Base-by-base conservation (phyloP, 2,888 invertebrate species). In the Philhelius pedissequus region DNA sequence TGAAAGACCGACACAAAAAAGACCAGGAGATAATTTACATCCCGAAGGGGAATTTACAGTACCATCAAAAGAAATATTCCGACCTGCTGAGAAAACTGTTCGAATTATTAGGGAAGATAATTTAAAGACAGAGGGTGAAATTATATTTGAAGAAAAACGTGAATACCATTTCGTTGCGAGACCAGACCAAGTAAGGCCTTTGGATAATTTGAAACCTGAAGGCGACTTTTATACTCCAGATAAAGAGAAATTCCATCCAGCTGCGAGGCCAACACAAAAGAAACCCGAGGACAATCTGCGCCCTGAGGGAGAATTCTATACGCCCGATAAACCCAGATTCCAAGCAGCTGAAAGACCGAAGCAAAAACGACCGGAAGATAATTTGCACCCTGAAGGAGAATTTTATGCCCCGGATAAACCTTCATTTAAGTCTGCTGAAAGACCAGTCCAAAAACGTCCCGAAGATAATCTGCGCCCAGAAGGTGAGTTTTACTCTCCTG, bases 301-400 rank as follows among this genome's bases (percentile, higher is more conserved):
- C 78, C 93, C 93, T 0, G 94, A 93, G 89, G 93, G 93, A 0
- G 93, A 93, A 18, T 94, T 95, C 87, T 92, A 93, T 74, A 89
- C 60, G 7, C 89, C 89, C 1, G 90, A 91, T 5, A 91, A 90
- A 50, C 89, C 91, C 1, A 87, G 89, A 20, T 89, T 77, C 35
- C 27, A 22, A 9, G 92, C 93, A 9, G 88, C 87, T 1, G 89
- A 89, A 48, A 73, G 88, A 20, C 89, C 89, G 3, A 92, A 92
- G 77, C 93, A 93, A 50, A 92, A 93, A 58, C 93, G 92, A 88
- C 93, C 92, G 83, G 92, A 92, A 83, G 95, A 95, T 87, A 94
- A 94, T 88, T 92, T 95, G 9, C 92, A 92, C 45, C 93, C 94
- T 40, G 93, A 94, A 87, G 93, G 93, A 0, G 91, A 92, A 2